A percentile compares a stretch with the other conserved stretches of the same genome.
These are phyloP conservation scores for Paramisgurnus dabryanus DNA, from an alignment of 2,113 vertebrate genomes.

Conservation along the genomic window DNA sequence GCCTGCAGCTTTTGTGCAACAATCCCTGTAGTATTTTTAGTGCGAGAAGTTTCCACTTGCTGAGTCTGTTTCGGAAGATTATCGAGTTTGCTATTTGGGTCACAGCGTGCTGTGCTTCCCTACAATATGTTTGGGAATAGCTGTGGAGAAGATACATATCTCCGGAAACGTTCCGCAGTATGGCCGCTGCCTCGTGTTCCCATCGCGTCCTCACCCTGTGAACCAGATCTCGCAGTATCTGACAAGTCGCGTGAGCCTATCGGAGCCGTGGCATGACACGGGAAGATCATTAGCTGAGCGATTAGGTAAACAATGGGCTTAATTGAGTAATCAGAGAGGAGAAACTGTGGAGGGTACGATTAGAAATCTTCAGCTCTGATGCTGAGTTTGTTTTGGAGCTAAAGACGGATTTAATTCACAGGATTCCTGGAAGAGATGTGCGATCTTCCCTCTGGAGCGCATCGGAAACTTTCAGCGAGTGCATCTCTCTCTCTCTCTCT, in stretches of 20 bases:
- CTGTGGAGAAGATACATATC: conserved; percentile 47
- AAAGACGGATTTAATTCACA: conserved; percentile 49
- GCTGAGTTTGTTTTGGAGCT: conserved; percentile 53
- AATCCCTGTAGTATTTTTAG: conserved; percentile 53
- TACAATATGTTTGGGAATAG: conserved; percentile 45
- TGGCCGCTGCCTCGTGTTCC: not conserved
- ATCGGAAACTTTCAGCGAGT: conserved; percentile 44
- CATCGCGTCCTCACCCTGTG: conserved; percentile 8
- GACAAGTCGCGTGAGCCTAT: conserved; percentile 5
- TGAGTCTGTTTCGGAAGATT: conserved; percentile 56
- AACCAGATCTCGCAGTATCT: not conserved
- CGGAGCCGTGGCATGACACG: conserved; percentile 39
- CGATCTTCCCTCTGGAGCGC: conserved; percentile 40
- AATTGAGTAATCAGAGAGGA: conserved; percentile 58
- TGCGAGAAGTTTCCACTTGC: conserved; percentile 41
- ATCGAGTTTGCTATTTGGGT: conserved; percentile 59
- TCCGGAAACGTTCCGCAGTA: conserved; percentile 34
- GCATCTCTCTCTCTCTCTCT: conserved; percentile 9
- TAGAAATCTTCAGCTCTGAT: conserved; percentile 32
- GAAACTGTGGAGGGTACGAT: conserved; percentile 37
- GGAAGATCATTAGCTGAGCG: conserved; percentile 55
- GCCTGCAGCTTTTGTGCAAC: conserved; percentile 20
- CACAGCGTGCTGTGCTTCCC: conserved; percentile 52
- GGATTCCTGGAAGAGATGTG: conserved; percentile 42
- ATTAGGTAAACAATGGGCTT: conserved; percentile 59